Base-by-base conservation (phyloP, 2,888 invertebrate species). In the Microctonus brassicae region DNA sequence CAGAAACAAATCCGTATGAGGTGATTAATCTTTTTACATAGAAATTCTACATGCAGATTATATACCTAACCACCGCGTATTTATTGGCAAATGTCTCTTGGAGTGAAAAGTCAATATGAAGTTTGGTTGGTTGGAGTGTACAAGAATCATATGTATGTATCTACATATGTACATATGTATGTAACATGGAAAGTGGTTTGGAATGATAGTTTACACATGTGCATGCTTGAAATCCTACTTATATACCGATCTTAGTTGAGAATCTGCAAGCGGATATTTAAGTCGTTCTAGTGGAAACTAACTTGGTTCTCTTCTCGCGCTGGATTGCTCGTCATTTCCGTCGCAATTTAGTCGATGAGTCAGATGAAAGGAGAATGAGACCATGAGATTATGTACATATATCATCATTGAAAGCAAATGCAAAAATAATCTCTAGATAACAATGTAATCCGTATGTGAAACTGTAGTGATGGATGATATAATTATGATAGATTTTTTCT, bases 401-500 rank as follows among this genome's bases (percentile, higher is more conserved):
- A 34, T 34, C 29, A 57, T 72, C 17, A 62, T 5, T 22, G n/a
- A n/a, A 10, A n/a, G 29, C 20, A 20, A 17, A 10, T n/a, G 9
- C 24, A 58, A 22, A 10, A 26, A 17, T n/a, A 34, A 60, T 42
- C 11, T 63, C 13, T 52, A 24, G 63, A 34, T 29, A 24, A 10
- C 55, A 17, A 42, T 70, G 73, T 73, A 73, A 74, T 75, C 73
- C 69, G 73, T 36, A 39, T 62, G 52, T 76, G 77, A 71, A 72
- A 58, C 67, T 73, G 73, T 77, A 79, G 79, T 79, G 79, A 82
- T 72, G 67, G 62, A 7, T 5, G 57, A 63, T 82, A 81, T 82
- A 81, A 82, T 82, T 80, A 79, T 79, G 79, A 81, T 75, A 76
- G 79, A 82, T 81, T 75, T 72, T 29, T 29, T 29, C 29, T 29